These are phyloP conservation scores for Bradypodion pumilum DNA, from an alignment of 2,797 vertebrate genomes.

Conservation along the genomic window DNA sequence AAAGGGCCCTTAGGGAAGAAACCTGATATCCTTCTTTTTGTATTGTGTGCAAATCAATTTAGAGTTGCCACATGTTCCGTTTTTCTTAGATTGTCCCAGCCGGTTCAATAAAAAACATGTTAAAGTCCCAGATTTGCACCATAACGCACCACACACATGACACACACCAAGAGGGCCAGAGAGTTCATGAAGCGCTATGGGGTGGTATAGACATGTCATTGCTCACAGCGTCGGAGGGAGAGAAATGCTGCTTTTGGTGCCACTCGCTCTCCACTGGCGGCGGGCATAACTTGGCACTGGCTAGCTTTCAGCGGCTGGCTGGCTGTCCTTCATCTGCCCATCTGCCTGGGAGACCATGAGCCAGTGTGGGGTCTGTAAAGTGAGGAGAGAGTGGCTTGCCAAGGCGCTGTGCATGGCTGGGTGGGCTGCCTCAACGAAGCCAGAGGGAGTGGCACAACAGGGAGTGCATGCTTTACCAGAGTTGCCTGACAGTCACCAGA, in stretches of 20 bases:
- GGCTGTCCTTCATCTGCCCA: constrained; percentile 59
- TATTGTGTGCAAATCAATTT: too few species aligned
- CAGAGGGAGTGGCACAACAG: constrained; percentile 21
- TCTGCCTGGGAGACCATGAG: constrained; percentile 45
- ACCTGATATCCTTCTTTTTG: too few species aligned
- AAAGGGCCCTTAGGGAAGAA: too few species aligned
- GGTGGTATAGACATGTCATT: too few species aligned
- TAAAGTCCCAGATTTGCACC: too few species aligned
- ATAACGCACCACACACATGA: too few species aligned
- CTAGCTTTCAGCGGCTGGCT: constrained; percentile 57
- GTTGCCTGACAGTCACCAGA: not conserved
- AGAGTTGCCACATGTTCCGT: too few species aligned
- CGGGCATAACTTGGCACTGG: constrained; percentile 64
- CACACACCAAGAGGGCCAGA: too few species aligned
- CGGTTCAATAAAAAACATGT: too few species aligned
- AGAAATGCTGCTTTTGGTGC: constrained; percentile 16
- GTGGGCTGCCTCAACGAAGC: constrained; percentile 11
- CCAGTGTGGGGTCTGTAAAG: constrained; percentile 34
- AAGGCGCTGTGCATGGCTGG: not conserved
- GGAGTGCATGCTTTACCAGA: not conserved
- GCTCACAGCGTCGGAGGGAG: too few species aligned
- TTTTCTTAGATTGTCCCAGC: too few species aligned
- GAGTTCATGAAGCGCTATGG: too few species aligned
- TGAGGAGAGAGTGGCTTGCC: not conserved
- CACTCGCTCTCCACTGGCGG: constrained; percentile 73